Conservation (phyloP, 2,888 invertebrate species). For the Bembecia ichneumoniformis region DNA sequence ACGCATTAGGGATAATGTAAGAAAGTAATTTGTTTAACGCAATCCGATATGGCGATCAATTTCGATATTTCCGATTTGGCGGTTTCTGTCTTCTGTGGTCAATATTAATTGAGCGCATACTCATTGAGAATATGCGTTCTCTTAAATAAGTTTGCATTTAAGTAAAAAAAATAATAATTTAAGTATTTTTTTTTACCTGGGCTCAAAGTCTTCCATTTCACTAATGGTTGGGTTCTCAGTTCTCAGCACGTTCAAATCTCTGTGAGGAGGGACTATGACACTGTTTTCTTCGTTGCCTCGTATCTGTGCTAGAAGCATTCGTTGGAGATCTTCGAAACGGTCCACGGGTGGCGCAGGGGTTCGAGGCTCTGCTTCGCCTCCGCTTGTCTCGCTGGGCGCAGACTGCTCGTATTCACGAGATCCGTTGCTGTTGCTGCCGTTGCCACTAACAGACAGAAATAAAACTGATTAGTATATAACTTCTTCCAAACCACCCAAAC, state of each 20-base stretch:
- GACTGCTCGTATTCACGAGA: slow-evolving; percentile 63
- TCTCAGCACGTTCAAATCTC: slow-evolving; percentile 66
- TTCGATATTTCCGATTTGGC: too few species aligned
- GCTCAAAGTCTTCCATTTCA: slow-evolving; percentile 75
- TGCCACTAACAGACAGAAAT: background rate
- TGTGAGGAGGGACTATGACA: slow-evolving; percentile 61
- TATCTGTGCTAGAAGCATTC: slow-evolving; percentile 64
- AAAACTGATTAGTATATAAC: too few species aligned
- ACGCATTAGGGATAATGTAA: too few species aligned
- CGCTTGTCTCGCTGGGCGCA: slow-evolving; percentile 56
- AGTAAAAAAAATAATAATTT: too few species aligned
- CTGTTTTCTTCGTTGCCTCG: slow-evolving; percentile 65
- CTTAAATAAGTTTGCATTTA: too few species aligned
- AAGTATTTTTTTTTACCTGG: slow-evolving; percentile 43
- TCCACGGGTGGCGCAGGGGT: slow-evolving; percentile 68
- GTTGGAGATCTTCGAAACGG: slow-evolving; percentile 74
- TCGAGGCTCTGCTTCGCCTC: slow-evolving; percentile 36
- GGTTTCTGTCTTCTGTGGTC: too few species aligned
- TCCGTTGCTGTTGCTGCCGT: slow-evolving; percentile 54
- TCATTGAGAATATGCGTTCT: too few species aligned
- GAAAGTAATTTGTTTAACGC: too few species aligned
- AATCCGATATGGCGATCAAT: too few species aligned
- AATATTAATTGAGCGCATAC: too few species aligned
- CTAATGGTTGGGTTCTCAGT: slow-evolving; percentile 80
- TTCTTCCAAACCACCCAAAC: too few species aligned